These are phyloP conservation scores for Glareola pratincola DNA, from an alignment of 2,113 vertebrate species.

Conservation along the genomic window DNA sequence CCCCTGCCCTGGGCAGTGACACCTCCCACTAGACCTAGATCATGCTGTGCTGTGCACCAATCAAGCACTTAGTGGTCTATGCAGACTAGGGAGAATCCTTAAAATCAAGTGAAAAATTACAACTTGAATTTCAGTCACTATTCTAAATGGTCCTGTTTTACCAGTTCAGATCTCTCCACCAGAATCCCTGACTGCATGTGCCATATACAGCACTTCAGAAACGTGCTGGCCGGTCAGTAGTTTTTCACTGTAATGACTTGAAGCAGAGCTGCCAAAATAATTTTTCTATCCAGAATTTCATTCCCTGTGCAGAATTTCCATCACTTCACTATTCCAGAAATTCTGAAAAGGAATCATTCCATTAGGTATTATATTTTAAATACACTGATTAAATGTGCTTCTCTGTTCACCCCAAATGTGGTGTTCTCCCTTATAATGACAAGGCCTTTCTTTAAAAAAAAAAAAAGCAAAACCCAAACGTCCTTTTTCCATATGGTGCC, in stretches of 20 bases:
- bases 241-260: conserved; percentile 12
- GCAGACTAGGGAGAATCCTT: neutral
- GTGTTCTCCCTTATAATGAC: neutral
- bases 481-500: neutral
- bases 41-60: neutral
- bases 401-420: neutral
- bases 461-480: neutral
- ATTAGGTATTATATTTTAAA: neutral
- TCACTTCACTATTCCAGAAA: neutral
- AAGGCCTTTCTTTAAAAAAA: neutral
- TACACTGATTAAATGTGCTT: neutral
- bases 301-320: neutral
- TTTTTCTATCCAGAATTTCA: neutral
- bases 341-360: neutral
- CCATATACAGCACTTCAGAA: neutral
- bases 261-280: conserved; percentile 14
- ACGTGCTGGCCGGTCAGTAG: neutral
- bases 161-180: neutral
- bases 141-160: neutral
- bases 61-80: neutral
- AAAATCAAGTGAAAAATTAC: neutral
- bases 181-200: neutral
- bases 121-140: neutral
- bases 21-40: no score
- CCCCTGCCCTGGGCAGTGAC: no score